These are phyloP conservation scores for Acrocera orbiculus DNA, from an alignment of 2,888 invertebrate species.

Conservation along the genomic window DNA sequence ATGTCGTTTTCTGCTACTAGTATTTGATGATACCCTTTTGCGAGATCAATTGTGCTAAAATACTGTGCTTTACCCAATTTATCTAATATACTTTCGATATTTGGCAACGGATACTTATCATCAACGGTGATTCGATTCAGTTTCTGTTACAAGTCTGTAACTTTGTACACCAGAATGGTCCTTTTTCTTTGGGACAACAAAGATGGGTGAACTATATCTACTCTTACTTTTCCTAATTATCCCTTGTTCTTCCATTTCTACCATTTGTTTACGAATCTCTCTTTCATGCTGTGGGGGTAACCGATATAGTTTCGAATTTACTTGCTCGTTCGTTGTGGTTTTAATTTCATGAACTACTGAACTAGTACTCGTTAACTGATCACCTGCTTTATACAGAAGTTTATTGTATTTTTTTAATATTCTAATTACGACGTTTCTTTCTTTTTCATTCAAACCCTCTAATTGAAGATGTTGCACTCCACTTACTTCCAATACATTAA, in stretches of 20 bases:
- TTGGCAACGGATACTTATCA: slow-evolving; percentile 7
- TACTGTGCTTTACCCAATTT: slow-evolving; percentile 9
- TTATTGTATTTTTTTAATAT: slow-evolving; percentile 2
- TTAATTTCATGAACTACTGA: slow-evolving; percentile 6
- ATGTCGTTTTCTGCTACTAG: slow-evolving; percentile 8
- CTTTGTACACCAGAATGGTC: slow-evolving; percentile 8
- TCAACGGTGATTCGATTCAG: slow-evolving; percentile 7
- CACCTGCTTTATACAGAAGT: slow-evolving; percentile 6
- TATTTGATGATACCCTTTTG: slow-evolving; percentile 7
- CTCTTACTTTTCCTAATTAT: slow-evolving; percentile 8
- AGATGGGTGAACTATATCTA: slow-evolving; percentile 7
- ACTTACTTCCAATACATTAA: no score
- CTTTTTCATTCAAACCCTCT: no score
- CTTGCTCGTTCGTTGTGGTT: slow-evolving; percentile 7
- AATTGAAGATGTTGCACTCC: no score
- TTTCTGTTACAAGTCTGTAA: slow-evolving; percentile 7
- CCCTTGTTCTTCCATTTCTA: slow-evolving; percentile 9
- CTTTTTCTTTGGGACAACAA: slow-evolving; percentile 6
- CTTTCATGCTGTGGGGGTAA: slow-evolving; percentile 6
- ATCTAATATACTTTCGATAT: slow-evolving; percentile 7
- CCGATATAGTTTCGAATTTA: slow-evolving; percentile 8
- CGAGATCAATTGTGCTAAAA: slow-evolving; percentile 8
- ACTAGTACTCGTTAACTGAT: slow-evolving; percentile 4
- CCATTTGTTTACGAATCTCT: slow-evolving; percentile 5
- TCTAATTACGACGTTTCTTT: no score